Base-by-base conservation (phyloP, 2,797 vertebrate genomes). In the Cottoperca gobio region DNA sequence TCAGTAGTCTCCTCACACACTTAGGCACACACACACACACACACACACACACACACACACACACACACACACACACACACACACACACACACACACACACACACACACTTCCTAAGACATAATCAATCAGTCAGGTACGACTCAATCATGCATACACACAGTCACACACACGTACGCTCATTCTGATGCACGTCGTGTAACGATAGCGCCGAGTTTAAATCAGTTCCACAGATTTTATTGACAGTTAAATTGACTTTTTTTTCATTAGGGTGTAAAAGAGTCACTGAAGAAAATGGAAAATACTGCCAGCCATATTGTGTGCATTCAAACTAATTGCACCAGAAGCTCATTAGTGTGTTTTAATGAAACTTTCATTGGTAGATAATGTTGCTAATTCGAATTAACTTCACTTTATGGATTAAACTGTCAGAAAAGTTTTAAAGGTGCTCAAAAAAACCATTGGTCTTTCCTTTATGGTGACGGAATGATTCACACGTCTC, bases 1-100 rank as follows among this genome's bases (percentile, higher is more conserved):
- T 90, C 90, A 86, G 78, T 89, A 89, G 90, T 45, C 73, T 63
- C 40, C 42, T 50, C 45, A 50, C 33, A 70, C 61, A 64, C 66
- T 40, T 43, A 39, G 3, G 12, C 55, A 43, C 48, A 59, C 48
- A 49, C 74, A 73, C 70, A 66, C 78, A 67, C 67, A 26, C 48
- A 49, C 71, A 73, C 70, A 66, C 78, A 67, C 67, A n/a, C 48
- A 49, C 74, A 73, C 70, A 66, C 78, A 67, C 67, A n/a, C 48
- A 49, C 74, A 73, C 70, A 66, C 78, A 67, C 67, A n/a, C 48
- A 49, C 74, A 73, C 70, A 66, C 78, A 67, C 67, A n/a, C 48
- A 49, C 74, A 73, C 70, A 66, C 78, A 67, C 67, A n/a, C n/a
- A n/a, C n/a, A n/a, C n/a, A n/a, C n/a, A n/a, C n/a, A n/a, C 48